Evolutionary conservation across 2,113 vertebrate species (phyloP).

Genomic region (Chrysochloris asiatica): DNA sequence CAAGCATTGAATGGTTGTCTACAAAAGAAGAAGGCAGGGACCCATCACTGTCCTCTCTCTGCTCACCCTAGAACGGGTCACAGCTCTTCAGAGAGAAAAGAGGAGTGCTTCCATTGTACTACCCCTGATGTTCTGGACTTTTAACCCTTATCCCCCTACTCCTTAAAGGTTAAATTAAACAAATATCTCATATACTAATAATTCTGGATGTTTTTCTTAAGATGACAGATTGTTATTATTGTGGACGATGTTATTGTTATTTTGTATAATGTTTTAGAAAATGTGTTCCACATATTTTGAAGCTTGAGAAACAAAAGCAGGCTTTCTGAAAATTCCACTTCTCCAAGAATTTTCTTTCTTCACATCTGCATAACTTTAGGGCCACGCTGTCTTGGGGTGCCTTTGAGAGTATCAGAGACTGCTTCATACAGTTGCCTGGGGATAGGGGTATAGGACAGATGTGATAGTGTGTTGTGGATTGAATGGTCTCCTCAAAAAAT

Average conservation of each 20-base stretch:
- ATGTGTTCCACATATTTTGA: constrained; percentile 76
- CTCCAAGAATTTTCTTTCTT: constrained; percentile 74
- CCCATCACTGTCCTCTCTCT: not conserved
- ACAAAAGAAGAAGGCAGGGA: not conserved
- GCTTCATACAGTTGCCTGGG: not conserved
- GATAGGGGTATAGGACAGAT: not conserved
- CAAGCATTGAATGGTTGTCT: not conserved
- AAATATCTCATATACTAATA: constrained; percentile 71
- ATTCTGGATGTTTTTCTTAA: constrained; percentile 68
- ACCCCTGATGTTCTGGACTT: not conserved
- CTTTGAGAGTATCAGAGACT: not conserved
- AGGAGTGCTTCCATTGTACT: constrained; percentile 50
- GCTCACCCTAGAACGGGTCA: too few species aligned
- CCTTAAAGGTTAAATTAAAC: constrained; percentile 73
- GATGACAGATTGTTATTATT: constrained; percentile 63
- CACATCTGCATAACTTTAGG: constrained; percentile 45
- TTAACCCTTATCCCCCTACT: not conserved
- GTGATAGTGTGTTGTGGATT: not conserved
- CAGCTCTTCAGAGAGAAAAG: not conserved
- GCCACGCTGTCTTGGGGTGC: not conserved
- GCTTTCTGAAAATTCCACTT: constrained; percentile 74
- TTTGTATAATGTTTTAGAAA: constrained; percentile 65
- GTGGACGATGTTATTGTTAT: constrained; percentile 47
- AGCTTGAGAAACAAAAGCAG: constrained; percentile 72
- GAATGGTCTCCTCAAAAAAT: not conserved